Base-by-base conservation (phyloP, 2,888 invertebrate species). In the Eilema sororculum region DNA sequence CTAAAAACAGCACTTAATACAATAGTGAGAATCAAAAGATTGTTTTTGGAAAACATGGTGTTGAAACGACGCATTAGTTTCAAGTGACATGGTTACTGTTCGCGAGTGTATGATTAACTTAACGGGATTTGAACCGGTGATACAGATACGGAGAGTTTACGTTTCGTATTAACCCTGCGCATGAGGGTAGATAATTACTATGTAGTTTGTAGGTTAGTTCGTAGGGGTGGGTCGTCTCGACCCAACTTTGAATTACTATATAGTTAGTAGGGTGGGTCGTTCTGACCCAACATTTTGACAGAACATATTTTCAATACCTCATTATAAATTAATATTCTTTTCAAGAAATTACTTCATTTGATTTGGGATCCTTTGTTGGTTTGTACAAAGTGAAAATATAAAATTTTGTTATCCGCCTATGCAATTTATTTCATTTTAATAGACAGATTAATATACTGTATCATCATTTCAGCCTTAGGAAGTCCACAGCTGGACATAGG, bases 51-150 rank as follows among this genome's bases (percentile, higher is more conserved):
- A 59, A 70, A 30, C 81, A 79, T 79, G 68, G 46, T 74, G 81
- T 71, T 70, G 58, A 37, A 69, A 46, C 60, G 33, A 61, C 67
- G 69, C 57, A 3, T 46, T 28, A 24, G 46, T 68, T 62, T 22
- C 62, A 20, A 68, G 37, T 72, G 68, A 62, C 30, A 65, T 59
- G 33, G 28, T 64, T 16, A 13, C 13, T 20, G 46, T 41, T 37
- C 64, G 10, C 41, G 24, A 41, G 16, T 41, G 41, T 25, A 25
- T 25, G 58, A 59, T 37, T 60, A 41, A 46, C 25, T 30, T 59
- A 69, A 64, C 68, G 63, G 37, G 63, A 64, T 64, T 25, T 71
- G 58, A 6, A 82, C 69, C 82, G 75, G 81, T 75, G 81, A 80
- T 82, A 73, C 61, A 56, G 33, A 65, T 57, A 41, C 25, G 12